These are phyloP conservation scores for Lepidocyrtoides sp. DNA, from an alignment of 2,888 invertebrate genomes.

Conservation along the genomic window DNA sequence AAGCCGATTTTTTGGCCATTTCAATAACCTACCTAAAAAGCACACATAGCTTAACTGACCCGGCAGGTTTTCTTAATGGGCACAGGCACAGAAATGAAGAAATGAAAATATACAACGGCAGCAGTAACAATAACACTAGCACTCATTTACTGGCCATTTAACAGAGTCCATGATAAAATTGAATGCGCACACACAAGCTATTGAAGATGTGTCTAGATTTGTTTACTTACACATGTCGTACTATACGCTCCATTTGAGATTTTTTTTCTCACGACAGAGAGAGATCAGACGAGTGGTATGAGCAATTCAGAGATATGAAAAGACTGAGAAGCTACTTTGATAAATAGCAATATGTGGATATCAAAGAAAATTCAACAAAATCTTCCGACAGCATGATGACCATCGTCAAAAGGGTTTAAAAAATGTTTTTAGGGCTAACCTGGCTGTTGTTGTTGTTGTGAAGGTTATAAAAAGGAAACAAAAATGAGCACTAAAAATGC, in stretches of 20 bases:
- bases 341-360: background rate
- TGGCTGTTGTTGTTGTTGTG: background rate
- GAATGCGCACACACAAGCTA: background rate
- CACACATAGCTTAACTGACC: background rate
- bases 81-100: no score
- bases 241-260: background rate
- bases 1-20: conserved; percentile 34
- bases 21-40: conserved; percentile 32
- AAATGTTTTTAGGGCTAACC: no score
- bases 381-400: background rate
- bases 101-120: conserved; percentile 7
- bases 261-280: background rate
- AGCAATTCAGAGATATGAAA: background rate
- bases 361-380: background rate
- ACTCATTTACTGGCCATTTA: conserved; percentile 40
- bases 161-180: conserved; percentile 34
- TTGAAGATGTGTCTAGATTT: background rate
- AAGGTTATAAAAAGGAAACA: background rate
- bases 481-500: conserved; percentile 58
- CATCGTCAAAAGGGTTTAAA: conserved; percentile 13
- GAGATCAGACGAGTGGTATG: no score
- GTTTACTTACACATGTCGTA: background rate
- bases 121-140: conserved; percentile 23
- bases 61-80: conserved; percentile 23
- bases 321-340: background rate